Conservation (phyloP, 2,797 vertebrate species). For the Sardinella longiceps region DNA sequence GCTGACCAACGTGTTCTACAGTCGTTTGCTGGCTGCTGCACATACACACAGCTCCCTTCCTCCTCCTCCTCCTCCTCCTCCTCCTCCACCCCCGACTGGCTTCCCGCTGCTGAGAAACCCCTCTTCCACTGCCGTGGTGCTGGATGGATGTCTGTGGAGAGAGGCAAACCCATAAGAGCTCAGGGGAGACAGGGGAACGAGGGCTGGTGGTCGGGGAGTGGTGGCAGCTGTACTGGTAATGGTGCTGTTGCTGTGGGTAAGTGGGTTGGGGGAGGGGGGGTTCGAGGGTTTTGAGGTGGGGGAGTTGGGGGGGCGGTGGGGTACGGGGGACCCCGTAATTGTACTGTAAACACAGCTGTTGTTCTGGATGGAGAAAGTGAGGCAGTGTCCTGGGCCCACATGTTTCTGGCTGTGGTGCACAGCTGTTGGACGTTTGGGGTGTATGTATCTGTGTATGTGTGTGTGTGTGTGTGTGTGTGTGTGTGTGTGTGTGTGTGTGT, state of each 20-base stretch:
- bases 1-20: no score
- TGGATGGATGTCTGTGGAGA: conserved; percentile 44
- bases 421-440: conserved; percentile 43
- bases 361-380: conserved; percentile 44
- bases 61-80: no score
- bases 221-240: conserved; percentile 38
- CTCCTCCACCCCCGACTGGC: no score
- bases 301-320: no score
- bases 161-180: conserved; percentile 24
- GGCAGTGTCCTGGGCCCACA: conserved; percentile 37
- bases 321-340: conserved; percentile 44
- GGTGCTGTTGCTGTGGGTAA: conserved; percentile 25
- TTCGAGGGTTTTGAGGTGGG: no score
- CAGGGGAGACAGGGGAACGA: neutral
- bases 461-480: neutral
- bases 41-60: no score
- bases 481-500: neutral
- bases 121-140: neutral
- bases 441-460: conserved; percentile 1
- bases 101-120: neutral
- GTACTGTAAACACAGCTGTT: conserved; percentile 57
- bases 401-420: conserved; percentile 28
- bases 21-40: no score
- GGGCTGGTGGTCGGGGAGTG: conserved; percentile 33
- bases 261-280: no score